Percentiles rank a stretch among this genome's conserved stretches.
phyloP scores from a whole-genome alignment of 2,113 vertebrate species.

The Anolis sagrei region DNA sequence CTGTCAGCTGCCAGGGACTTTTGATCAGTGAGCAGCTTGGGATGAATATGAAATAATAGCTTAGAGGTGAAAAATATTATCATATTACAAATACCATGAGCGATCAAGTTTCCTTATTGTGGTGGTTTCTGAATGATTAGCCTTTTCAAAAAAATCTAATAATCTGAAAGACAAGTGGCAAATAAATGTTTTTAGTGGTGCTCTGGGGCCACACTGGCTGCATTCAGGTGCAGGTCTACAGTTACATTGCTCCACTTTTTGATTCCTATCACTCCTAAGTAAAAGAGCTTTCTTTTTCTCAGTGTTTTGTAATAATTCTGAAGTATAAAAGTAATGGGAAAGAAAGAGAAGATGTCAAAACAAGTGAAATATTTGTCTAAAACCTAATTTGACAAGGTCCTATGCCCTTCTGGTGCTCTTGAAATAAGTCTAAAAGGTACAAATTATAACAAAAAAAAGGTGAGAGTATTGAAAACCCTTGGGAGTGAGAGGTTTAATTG shows the following conservation, averaged over 20 bases:
- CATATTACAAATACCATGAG: constrained; percentile 43
- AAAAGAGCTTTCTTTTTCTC: constrained; percentile 53
- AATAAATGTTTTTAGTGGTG: constrained; percentile 47
- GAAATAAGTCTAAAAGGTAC: constrained; percentile 7
- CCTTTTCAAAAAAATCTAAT: constrained; percentile 60
- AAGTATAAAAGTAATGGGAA: constrained; percentile 44
- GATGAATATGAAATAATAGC: constrained; percentile 53
- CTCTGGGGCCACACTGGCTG: constrained; percentile 30
- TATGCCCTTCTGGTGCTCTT: constrained; percentile 23
- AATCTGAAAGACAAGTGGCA: constrained; percentile 51
- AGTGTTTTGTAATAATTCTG: constrained; percentile 58
- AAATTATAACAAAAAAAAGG: not conserved
- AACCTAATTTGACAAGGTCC: constrained; percentile 55
- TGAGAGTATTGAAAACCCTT: constrained; percentile 17
- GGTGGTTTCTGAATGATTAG: constrained; percentile 40
- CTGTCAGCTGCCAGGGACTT: constrained; percentile 31
- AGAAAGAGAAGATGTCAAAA: constrained; percentile 40
- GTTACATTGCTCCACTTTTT: constrained; percentile 45
- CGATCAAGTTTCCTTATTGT: not conserved
- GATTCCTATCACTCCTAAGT: constrained; percentile 41
- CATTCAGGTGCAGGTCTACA: constrained; percentile 50
- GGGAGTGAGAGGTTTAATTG: not conserved
- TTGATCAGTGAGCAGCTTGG: constrained; percentile 37
- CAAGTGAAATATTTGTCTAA: constrained; percentile 35
- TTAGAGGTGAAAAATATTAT: constrained; percentile 44